Evolutionary conservation across 1,140 invertebrate species (phyloP).

Genomic region (Caenorhabditis briggsae): DNA sequence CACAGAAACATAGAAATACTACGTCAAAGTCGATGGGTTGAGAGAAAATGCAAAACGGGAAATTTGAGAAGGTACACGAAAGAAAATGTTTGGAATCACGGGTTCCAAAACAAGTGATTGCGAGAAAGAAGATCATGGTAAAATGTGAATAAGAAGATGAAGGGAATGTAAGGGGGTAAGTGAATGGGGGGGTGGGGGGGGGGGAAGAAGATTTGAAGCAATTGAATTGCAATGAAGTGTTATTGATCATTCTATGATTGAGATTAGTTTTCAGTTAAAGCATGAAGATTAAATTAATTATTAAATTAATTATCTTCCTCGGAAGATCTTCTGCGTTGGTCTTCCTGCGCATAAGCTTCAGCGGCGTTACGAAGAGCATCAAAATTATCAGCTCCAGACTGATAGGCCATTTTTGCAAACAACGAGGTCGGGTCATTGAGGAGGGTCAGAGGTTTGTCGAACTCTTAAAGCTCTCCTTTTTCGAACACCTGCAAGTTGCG

Average conservation of each 20-base stretch:
- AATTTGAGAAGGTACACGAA: background rate
- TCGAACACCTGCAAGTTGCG: conserved; percentile 67
- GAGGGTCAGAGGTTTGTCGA: conserved; percentile 83
- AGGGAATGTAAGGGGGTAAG: too few relatives aligned
- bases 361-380: conserved; percentile 1
- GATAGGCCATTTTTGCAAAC: conserved; percentile 74
- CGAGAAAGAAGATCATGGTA: background rate
- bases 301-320: background rate
- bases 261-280: too few relatives aligned
- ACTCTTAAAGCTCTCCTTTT: conserved; percentile 80
- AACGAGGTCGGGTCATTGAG: conserved; percentile 80
- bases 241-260: too few relatives aligned
- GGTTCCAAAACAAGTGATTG: background rate
- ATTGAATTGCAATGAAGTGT: background rate
- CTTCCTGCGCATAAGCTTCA: background rate
- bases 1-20: background rate
- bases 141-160: background rate
- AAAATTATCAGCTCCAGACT: conserved; percentile 58
- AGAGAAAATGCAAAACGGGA: too few relatives aligned
- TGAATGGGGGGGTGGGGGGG: too few relatives aligned
- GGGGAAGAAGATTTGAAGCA: background rate
- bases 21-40: background rate
- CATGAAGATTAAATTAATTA: too few relatives aligned
- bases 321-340: background rate
- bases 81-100: background rate